Base-by-base conservation (phyloP, 2,797 vertebrate species). In the Eidolon dupreanum region DNA sequence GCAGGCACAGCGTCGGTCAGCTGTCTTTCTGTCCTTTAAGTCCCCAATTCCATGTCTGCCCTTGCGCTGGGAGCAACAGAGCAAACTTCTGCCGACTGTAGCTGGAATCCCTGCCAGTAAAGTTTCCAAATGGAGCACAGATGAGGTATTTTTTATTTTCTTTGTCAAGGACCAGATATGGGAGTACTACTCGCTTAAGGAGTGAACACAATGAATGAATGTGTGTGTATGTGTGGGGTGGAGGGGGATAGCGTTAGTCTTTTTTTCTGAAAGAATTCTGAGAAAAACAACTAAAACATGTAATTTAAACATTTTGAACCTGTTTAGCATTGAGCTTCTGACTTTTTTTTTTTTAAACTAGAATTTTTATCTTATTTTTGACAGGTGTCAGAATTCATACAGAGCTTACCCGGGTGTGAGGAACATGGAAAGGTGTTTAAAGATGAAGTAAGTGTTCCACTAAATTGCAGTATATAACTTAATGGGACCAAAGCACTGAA, bases 371-470 rank as follows among this genome's bases (percentile, higher is more conserved):
- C 17, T 93, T 68, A 51, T 97, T 97, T 97, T 96, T 97, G 96
- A 77, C 97, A 99, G 98, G 99, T 99, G 33, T 99, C 98, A 63
- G 98, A 99, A 97, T 99, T 99, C 96, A 99, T 99, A 97, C 98
- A 99, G 96, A 99, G 99, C 93, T 98, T 99, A 90, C 99, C 99
- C n/a, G 99, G 99, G n/a, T 99, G 99, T 94, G 98, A 99, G 98
- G 99, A 99, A 90, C 99, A 99, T 46, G 98, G 99, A 85, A 99
- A 98, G 70, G 99, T 99, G 36, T 99, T 99, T 98, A 99, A 99
- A 98, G 99, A 99, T 43, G 99, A 99, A 98, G 99, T 99, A 98
- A 97, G 98, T 97, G 19, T 89, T 68, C 36, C 36, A 8, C 55
- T 90, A 0, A 65, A 73, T 51, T 71, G 43, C 53, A 81, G 3